phyloP scores from a whole-genome alignment of 1,140 invertebrate species.

The Bombus picipes region DNA sequence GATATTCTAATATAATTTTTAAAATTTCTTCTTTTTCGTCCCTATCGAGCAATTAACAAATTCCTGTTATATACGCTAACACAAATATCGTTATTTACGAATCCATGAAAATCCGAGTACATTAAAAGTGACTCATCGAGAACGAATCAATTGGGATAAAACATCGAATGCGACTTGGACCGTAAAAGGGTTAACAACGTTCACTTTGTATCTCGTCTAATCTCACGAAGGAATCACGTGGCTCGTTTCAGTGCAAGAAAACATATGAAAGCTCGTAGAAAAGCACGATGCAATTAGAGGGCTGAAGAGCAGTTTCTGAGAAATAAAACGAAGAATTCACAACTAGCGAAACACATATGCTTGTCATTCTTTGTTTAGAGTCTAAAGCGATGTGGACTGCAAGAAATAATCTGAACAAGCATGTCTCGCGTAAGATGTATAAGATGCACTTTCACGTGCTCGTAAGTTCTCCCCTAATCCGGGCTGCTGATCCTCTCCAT shows the following conservation, averaged over 20 bases:
- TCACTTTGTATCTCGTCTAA: neutral
- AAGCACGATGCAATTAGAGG: constrained; percentile 7
- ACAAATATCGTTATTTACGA: neutral
- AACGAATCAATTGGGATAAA: neutral
- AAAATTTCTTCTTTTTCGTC: no score
- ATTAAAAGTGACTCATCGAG: neutral
- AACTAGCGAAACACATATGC: neutral
- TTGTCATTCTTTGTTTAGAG: neutral
- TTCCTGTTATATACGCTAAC: neutral
- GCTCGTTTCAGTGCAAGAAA: neutral
- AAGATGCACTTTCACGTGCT: neutral
- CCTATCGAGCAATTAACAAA: no score
- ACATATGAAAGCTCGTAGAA: constrained; percentile 2
- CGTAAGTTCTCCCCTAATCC: neutral
- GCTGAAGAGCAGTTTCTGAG: neutral
- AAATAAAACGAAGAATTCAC: neutral
- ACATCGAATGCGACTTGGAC: neutral
- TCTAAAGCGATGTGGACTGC: neutral
- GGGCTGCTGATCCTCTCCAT: neutral
- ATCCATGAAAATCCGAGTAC: no score
- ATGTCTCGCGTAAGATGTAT: neutral
- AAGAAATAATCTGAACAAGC: neutral
- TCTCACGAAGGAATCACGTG: constrained; percentile 1
- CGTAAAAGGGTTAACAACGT: constrained; percentile 4
- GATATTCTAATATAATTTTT: no score